These are phyloP conservation scores for Periophthalmodon schlosseri DNA, from an alignment of 2,113 vertebrate species.

Conservation along the genomic window DNA sequence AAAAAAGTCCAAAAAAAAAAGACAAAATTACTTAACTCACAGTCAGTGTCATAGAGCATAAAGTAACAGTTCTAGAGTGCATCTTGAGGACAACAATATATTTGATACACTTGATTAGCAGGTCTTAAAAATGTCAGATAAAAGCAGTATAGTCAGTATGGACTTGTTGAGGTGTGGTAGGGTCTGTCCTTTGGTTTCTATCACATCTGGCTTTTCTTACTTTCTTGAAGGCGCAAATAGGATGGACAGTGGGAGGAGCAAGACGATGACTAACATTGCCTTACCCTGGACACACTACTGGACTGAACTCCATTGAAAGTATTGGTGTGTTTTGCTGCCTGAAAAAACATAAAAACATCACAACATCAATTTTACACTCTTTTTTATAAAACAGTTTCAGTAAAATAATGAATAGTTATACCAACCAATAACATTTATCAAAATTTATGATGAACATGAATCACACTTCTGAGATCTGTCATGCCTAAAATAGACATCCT, in stretches of 20 bases:
- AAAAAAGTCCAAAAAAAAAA: conserved; percentile 35
- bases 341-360: not conserved
- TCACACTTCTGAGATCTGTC: conserved; percentile 12
- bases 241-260: conserved; percentile 87
- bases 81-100: conserved; percentile 31
- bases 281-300: conserved; percentile 61
- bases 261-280: conserved; percentile 69
- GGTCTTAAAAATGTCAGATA: not conserved
- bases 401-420: not conserved
- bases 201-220: conserved; percentile 80
- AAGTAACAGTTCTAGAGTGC: conserved; percentile 20
- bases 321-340: not conserved
- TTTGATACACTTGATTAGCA: not conserved
- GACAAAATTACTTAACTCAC: conserved; percentile 13
- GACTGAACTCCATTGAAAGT: not conserved
- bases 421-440: not conserved
- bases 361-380: not conserved
- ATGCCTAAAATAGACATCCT: conserved; percentile 15
- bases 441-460: conserved; percentile 35
- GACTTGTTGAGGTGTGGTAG: conserved; percentile 60
- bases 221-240: conserved; percentile 88
- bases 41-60: conserved; percentile 6
- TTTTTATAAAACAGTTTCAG: not conserved
- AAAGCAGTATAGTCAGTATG: conserved; percentile 3
- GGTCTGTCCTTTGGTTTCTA: conserved; percentile 80